Conservation (phyloP, 1,140 invertebrate genomes). For the Drosophila varians region DNA sequence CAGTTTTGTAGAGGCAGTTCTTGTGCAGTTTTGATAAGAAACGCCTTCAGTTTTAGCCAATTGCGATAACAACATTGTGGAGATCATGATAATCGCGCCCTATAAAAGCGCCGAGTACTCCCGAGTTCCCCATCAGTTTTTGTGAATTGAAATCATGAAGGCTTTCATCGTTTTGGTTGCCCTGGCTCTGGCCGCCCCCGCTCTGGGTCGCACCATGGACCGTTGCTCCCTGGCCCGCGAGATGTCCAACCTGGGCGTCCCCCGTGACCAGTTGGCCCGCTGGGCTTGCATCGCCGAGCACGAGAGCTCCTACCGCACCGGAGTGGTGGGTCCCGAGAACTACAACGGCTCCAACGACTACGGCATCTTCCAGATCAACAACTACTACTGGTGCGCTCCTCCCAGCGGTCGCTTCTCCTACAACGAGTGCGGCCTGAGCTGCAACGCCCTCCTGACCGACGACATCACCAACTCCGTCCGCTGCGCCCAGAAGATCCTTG, state of each 20-base stretch:
- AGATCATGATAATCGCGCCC: constrained; percentile 14
- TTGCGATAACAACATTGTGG: constrained; percentile 9
- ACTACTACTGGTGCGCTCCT: constrained; percentile 74
- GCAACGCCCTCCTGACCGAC: constrained; percentile 57
- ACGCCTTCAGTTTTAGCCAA: not conserved
- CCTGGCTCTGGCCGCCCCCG: constrained; percentile 59
- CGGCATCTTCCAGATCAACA: constrained; percentile 79
- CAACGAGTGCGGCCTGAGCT: constrained; percentile 56
- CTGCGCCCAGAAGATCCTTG: constrained; percentile 65
- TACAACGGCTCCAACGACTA: constrained; percentile 71
- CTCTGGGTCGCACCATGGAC: constrained; percentile 64
- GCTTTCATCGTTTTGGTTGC: constrained; percentile 54
- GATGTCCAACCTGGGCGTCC: constrained; percentile 68
- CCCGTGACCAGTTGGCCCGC: constrained; percentile 50
- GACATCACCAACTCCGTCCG: constrained; percentile 63
- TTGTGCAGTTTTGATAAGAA: constrained; percentile 12
- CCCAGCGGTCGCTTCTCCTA: constrained; percentile 59
- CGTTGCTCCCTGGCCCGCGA: constrained; percentile 78
- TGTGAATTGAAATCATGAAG: constrained; percentile 50
- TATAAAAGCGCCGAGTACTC: constrained; percentile 24
- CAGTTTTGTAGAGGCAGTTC: not conserved
- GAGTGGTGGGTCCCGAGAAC: constrained; percentile 52
- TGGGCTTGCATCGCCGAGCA: constrained; percentile 68
- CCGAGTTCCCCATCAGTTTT: constrained; percentile 31
- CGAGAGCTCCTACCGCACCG: constrained; percentile 55